Conservation (phyloP, 2,113 vertebrate genomes). For the Notarius lentiginosus region DNA sequence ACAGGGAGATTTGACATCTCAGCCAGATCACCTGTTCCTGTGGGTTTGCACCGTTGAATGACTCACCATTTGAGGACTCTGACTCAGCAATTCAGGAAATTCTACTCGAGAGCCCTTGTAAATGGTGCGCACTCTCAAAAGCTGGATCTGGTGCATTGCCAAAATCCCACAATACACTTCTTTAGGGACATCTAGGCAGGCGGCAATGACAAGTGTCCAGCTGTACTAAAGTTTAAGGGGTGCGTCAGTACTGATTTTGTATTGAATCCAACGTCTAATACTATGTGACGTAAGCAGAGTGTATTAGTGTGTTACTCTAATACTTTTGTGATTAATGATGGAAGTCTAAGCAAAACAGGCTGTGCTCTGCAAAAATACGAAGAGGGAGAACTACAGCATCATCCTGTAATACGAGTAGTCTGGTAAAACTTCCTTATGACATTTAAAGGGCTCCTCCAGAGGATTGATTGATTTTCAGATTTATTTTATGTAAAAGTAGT, state of each 20-base stretch:
- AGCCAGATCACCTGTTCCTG: not conserved
- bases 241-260: not conserved
- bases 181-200: not conserved
- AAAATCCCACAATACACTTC: not conserved
- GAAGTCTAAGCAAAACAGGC: too few relatives aligned
- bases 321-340: not conserved
- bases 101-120: not conserved
- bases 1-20: not conserved
- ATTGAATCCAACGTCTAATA: too few relatives aligned
- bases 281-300: not conserved
- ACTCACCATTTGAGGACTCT: not conserved
- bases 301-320: not conserved
- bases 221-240: not conserved
- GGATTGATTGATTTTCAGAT: too few relatives aligned
- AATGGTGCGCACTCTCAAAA: not conserved
- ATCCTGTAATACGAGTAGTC: too few relatives aligned
- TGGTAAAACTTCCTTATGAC: too few relatives aligned
- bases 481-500: too few relatives aligned
- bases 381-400: too few relatives aligned
- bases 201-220: not conserved
- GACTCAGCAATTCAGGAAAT: not conserved
- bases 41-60: not conserved
- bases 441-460: too few relatives aligned
- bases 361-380: too few relatives aligned
- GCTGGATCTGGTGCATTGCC: not conserved